These are phyloP conservation scores for Sesia apiformis DNA, from an alignment of 2,888 invertebrate species.

Conservation along the genomic window DNA sequence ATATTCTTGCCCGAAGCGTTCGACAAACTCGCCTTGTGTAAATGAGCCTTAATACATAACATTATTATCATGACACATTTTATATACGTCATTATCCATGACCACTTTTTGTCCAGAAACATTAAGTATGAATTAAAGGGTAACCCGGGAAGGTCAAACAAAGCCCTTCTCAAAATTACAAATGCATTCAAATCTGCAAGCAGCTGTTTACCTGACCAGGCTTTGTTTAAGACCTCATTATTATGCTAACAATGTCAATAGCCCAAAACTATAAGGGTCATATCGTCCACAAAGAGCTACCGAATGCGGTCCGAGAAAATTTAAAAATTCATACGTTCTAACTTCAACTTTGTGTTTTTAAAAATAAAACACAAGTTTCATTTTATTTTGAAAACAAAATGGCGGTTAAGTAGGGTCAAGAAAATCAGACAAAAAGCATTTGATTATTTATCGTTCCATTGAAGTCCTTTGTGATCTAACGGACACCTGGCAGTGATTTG, in stretches of 20 bases:
- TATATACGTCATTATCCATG: no score
- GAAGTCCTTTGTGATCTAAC: slow-evolving; percentile 9
- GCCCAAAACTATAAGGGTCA: neutral
- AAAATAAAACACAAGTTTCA: neutral
- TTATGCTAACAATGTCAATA: slow-evolving; percentile 2
- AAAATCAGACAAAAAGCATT: neutral
- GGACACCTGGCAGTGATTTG: slow-evolving; percentile 48
- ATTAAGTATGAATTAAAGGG: neutral
- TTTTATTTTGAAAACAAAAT: neutral
- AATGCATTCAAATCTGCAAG: slow-evolving; percentile 9
- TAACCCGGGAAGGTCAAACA: neutral
- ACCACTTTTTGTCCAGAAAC: no score
- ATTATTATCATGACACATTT: no score
- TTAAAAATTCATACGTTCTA: neutral
- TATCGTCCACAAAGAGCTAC: neutral
- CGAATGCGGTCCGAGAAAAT: neutral
- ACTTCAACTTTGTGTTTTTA: neutral
- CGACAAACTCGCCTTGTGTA: no score
- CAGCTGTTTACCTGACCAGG: slow-evolving; percentile 49
- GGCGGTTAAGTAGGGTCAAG: neutral
- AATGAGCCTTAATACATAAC: no score
- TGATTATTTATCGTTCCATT: neutral
- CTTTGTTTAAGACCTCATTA: slow-evolving; percentile 17
- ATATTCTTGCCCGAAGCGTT: no score
- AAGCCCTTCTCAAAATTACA: neutral